Percentiles rank a stretch among this genome's conserved stretches.
These are phyloP conservation scores for Acipenser transmontanus DNA, from an alignment of 2,797 vertebrate genomes.

Conservation along the genomic window DNA sequence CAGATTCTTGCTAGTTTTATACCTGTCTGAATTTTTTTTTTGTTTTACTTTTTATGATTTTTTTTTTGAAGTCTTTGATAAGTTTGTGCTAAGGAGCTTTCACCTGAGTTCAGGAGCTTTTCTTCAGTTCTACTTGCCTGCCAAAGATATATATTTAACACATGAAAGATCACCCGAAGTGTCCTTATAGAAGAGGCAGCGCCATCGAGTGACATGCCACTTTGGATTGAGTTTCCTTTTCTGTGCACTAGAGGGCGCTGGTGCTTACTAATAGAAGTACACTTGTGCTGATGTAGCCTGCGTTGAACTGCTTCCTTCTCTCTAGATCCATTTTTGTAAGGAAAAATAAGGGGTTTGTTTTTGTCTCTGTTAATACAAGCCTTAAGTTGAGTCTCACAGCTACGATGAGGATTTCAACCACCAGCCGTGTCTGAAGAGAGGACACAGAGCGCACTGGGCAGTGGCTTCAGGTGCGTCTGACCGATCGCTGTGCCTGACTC, in stretches of 20 bases:
- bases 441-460: conserved; percentile 83
- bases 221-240: no score
- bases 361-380: neutral
- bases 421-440: conserved; percentile 69
- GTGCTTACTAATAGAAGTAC: no score
- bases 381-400: conserved; percentile 44
- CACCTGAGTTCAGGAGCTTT: neutral
- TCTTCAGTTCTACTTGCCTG: no score
- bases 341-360: neutral
- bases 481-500: no score
- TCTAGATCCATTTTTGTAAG: neutral
- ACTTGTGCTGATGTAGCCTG: no score
- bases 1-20: neutral
- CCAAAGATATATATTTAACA: no score
- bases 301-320: no score
- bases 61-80: no score
- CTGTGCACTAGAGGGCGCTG: no score
- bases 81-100: conserved; percentile 28
- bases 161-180: no score
- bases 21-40: conserved; percentile 4
- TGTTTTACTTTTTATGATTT: neutral
- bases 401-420: conserved; percentile 89
- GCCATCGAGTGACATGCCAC: no score
- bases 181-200: no score
- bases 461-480: conserved; percentile 63